Evolutionary conservation across 2,113 vertebrate species (phyloP).

Genomic region (Chlamydotis undulata): DNA sequence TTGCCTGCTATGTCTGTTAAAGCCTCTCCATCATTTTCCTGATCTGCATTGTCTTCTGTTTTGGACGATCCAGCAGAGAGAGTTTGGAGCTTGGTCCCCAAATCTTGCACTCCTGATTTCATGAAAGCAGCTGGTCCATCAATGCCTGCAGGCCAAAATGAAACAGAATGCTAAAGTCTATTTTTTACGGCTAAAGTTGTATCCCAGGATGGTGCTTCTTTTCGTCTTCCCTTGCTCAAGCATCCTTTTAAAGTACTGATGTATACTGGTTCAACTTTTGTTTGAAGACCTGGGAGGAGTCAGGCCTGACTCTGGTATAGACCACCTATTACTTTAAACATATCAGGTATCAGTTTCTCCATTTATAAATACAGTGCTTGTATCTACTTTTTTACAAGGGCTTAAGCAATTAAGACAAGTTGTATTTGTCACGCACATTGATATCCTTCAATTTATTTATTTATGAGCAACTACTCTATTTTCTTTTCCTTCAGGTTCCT

Average conservation of each 20-base stretch:
- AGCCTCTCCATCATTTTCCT: constrained; percentile 71
- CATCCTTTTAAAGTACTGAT: not conserved
- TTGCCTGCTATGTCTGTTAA: constrained; percentile 75
- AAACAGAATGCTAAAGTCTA: not conserved
- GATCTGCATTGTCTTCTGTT: constrained; percentile 71
- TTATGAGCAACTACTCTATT: not conserved
- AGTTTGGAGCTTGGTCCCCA: constrained; percentile 77
- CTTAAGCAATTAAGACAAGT: not conserved
- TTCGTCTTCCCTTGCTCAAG: not conserved
- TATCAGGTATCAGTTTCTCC: not conserved
- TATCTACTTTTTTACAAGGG: not conserved
- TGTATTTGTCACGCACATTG: not conserved
- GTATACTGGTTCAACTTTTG: not conserved
- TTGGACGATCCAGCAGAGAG: constrained; percentile 78
- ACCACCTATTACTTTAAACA: not conserved
- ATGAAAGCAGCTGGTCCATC: constrained; percentile 89
- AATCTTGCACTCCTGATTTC: constrained; percentile 78
- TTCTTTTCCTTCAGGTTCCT: not conserved
- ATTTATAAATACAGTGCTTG: not conserved
- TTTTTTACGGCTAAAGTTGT: not conserved
- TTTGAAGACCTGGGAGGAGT: not conserved
- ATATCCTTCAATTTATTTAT: not conserved
- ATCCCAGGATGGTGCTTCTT: not conserved
- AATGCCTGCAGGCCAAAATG: constrained; percentile 77
- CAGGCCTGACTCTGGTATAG: not conserved